Evolutionary conservation across 2,797 vertebrate genomes (phyloP), one percentile per base, ranked within the genome.

Genomic region (Scyliorhinus canicula): DNA sequence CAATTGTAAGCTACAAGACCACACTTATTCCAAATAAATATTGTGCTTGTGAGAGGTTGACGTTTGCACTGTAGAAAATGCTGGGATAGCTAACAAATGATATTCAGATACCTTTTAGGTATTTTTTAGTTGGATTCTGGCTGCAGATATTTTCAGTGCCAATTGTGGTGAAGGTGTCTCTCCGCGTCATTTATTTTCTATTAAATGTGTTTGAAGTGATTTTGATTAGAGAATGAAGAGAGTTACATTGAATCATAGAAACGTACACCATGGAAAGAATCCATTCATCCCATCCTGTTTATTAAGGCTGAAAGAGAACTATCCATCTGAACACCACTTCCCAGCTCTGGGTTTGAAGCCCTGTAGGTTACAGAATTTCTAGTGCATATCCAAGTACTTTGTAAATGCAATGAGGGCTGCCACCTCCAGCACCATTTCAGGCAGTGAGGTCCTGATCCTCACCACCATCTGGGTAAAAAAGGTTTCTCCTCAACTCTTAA

Each of bases 171-270:
- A 57, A 88, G 35, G 14, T 35, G 60, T 60, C 52, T 60, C 85
- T 57, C 52, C 31, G 21, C 1, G 14, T 88, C 1, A 21, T n/a
- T 88, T 5, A 14, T 55, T 88, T 63, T 63, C 57, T n/a, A 63
- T 63, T 9, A 6, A 63, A 91, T 91, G 19, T 40, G 26, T 63
- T 91, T 91, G 0, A n/a, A 91, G n/a, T 91, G n/a, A 63, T 63
- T 26, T 63, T 63, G 6, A 91, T 91, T 90, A 63, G 9, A 63
- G n/a, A n/a, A 82, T 21, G 35, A 19, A 35, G 0, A 91, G n/a
- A 91, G 31, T 82, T 44, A 82, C 40, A 82, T n/a, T n/a, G 71
- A 74, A 74, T 74, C 71, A n/a, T n/a, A 74, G 71, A 77, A 77
- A 16, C 14, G n/a, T 14, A 77, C 35, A 40, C 12, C 71, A n/a